Evolutionary conservation across 2,888 invertebrate species (phyloP).

Genomic region (Apotomis betuletana): DNA sequence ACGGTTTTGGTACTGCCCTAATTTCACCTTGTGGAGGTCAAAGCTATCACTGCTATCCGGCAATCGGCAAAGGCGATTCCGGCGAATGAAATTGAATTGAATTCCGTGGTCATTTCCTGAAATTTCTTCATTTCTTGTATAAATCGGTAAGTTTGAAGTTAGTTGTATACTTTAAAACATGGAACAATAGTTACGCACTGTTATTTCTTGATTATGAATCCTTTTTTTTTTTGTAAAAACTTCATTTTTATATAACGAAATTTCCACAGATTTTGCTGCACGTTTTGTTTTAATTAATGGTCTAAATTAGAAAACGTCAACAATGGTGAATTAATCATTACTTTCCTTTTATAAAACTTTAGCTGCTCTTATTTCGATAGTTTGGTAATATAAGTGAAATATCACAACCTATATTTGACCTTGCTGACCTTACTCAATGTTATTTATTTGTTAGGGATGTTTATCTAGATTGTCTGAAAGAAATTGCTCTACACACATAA

Average conservation of each 20-base stretch:
- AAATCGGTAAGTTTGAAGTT: slow-evolving; percentile 25
- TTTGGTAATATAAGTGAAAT: neutral
- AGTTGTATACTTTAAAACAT: neutral
- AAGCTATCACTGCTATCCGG: slow-evolving; percentile 46
- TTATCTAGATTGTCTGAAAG: too few relatives aligned
- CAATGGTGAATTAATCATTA: neutral
- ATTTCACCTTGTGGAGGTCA: slow-evolving; percentile 81
- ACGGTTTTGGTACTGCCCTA: slow-evolving; percentile 51
- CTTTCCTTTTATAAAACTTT: neutral
- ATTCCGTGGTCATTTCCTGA: slow-evolving; percentile 20
- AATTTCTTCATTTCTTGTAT: slow-evolving; percentile 15
- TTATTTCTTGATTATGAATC: neutral
- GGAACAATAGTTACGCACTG: neutral
- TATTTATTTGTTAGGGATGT: slow-evolving; percentile 6
- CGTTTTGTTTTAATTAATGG: slow-evolving; percentile 36
- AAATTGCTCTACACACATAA: too few relatives aligned
- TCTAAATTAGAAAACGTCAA: slow-evolving; percentile 10
- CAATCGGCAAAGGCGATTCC: slow-evolving; percentile 38
- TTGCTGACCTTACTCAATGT: slow-evolving; percentile 46
- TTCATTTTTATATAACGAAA: slow-evolving; percentile 36
- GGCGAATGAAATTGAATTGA: slow-evolving; percentile 44
- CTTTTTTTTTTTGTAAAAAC: slow-evolving; percentile 7
- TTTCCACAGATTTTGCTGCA: slow-evolving; percentile 13
- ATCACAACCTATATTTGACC: slow-evolving; percentile 59
- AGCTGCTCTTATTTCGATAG: neutral